These are phyloP conservation scores for Shargacucullia verbasci DNA, from an alignment of 2,888 invertebrate genomes.

Conservation along the genomic window DNA sequence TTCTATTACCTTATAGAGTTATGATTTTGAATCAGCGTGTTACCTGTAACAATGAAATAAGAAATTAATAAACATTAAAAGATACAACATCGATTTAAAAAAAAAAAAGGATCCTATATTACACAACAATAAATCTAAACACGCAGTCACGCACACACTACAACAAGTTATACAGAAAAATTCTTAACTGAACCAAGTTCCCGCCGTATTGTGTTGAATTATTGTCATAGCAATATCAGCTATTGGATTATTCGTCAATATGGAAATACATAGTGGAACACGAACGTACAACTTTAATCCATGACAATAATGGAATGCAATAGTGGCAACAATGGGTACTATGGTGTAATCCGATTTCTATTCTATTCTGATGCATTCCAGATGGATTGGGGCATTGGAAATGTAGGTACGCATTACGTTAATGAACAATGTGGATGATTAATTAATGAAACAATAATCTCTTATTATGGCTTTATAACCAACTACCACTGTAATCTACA, in stretches of 20 bases:
- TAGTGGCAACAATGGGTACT: conserved; percentile 22
- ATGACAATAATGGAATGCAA: conserved; percentile 26
- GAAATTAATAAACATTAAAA: neutral
- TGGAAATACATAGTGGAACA: neutral
- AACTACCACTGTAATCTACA: too few relatives aligned
- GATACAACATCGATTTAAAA: too few relatives aligned
- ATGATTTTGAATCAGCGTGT: neutral
- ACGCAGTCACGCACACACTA: neutral
- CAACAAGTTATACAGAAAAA: too few relatives aligned
- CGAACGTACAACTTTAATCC: conserved; percentile 11
- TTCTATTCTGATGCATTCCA: conserved; percentile 41
- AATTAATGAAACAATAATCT: neutral
- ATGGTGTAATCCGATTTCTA: conserved; percentile 47
- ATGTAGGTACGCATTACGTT: conserved; percentile 2
- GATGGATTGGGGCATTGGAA: conserved; percentile 28
- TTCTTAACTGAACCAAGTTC: too few relatives aligned
- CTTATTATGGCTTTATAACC: too few relatives aligned
- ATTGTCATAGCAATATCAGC: too few relatives aligned
- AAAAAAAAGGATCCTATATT: neutral
- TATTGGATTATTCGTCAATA: neutral
- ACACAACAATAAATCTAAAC: neutral
- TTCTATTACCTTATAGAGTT: neutral
- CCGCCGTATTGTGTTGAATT: too few relatives aligned
- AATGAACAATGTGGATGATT: neutral
- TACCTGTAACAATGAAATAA: conserved; percentile 7